Conservation (phyloP, 2,888 invertebrate genomes). For the Drosophila diplacantha region DNA sequence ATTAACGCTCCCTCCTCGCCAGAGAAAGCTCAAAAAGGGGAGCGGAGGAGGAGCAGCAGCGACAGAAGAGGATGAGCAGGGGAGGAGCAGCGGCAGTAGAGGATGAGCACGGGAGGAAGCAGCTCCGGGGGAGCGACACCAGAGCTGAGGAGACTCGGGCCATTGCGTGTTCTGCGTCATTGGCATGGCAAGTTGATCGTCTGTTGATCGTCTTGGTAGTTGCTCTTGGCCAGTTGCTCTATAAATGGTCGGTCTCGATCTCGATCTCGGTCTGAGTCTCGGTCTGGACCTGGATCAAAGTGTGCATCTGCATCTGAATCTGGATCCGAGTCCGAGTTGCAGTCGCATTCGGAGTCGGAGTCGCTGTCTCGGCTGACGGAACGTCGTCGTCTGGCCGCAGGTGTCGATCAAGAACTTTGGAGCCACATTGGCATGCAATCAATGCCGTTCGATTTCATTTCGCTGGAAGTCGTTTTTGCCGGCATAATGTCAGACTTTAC, state of each 20-base stretch:
- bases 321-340: neutral
- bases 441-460: conserved; percentile 74
- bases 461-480: conserved; percentile 55
- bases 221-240: conserved; percentile 60
- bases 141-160: conserved; percentile 8
- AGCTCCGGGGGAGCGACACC: neutral
- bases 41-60: conserved; percentile 9
- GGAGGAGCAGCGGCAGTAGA: neutral
- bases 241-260: conserved; percentile 55
- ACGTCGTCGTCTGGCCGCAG: conserved; percentile 49
- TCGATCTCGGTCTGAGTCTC: conserved; percentile 11
- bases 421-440: conserved; percentile 75
- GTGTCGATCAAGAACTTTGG: conserved; percentile 74
- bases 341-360: conserved; percentile 3
- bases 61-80: conserved; percentile 2
- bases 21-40: conserved; percentile 52
- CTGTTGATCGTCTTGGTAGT: conserved; percentile 70
- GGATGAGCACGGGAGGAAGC: conserved; percentile 1
- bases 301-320: conserved; percentile 23
- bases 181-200: conserved; percentile 64
- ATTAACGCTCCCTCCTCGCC: conserved; percentile 63
- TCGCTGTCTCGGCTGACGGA: conserved; percentile 19
- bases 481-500: conserved; percentile 56
- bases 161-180: conserved; percentile 69
- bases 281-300: conserved; percentile 29